Percentiles rank a stretch among this genome's conserved stretches.
Evolutionary conservation across 2,797 vertebrate genomes (phyloP).

Genomic region (Chromis chromis): DNA sequence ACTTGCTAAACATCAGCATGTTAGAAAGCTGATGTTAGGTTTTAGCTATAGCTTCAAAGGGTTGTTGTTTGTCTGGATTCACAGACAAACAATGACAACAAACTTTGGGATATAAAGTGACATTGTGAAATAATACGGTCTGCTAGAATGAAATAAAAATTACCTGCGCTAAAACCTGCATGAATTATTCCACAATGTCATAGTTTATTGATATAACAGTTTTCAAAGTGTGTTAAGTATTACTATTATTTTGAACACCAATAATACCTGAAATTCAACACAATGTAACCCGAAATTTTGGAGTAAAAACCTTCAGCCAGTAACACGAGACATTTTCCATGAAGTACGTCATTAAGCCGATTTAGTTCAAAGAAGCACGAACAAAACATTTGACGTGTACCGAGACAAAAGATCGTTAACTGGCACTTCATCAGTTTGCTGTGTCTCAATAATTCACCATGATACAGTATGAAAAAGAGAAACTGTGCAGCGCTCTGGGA

Average conservation of each 20-base stretch:
- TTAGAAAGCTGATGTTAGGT: too few species aligned
- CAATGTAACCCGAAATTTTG: constrained; percentile 12
- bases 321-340: constrained; percentile 61
- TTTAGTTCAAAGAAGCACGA: constrained; percentile 59
- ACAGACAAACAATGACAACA: background rate
- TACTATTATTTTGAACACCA: background rate
- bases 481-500: constrained; percentile 73
- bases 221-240: background rate
- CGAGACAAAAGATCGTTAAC: constrained; percentile 37
- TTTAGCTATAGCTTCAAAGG: too few species aligned
- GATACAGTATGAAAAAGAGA: constrained; percentile 79
- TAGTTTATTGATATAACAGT: background rate
- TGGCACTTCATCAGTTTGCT: constrained; percentile 62
- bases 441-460: constrained; percentile 80
- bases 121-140: background rate
- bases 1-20: too few species aligned
- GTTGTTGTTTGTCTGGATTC: too few species aligned
- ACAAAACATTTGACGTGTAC: constrained; percentile 52
- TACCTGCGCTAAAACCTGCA: background rate
- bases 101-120: background rate
- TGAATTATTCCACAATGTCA: background rate
- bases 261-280: background rate
- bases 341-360: constrained; percentile 50
- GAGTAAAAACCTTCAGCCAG: constrained; percentile 17
- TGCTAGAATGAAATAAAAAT: background rate